Evolutionary conservation across 2,113 vertebrate species (phyloP), one percentile per base, ranked within the genome.

Genomic region (Azemiops feae): DNA sequence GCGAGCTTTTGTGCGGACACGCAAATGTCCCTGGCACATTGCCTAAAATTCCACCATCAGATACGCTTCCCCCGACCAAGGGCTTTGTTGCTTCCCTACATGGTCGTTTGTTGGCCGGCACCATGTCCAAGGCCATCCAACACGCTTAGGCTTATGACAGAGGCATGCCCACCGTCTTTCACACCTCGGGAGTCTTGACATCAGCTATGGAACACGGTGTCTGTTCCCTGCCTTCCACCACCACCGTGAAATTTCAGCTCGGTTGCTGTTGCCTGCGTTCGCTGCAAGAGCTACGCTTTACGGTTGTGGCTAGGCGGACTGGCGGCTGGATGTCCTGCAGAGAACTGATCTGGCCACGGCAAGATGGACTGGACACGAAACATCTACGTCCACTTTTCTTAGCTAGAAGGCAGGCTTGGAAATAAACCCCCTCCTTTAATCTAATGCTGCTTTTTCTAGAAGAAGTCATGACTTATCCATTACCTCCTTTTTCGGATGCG

Each of bases 31-130:
- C 95, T 97, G 97, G 97, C 97, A 45, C 89, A 92, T 90, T 95
- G 98, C 98, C 98, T 96, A 97, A 97, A 98, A 98, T 98, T 98
- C 95, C 97, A 96, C 10, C 94, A 89, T 20, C 93, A 97, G 97
- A 96, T 93, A 95, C 95, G 96, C 89, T 97, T 97, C 95, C 96
- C 85, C 95, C 95, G 92, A 95, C 96, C 96, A 96, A 96, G 96
- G 89, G 96, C 96, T 97, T 95, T 94, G 97, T 94, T 95, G 93
- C 97, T 98, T 98, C 98, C 98, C 97, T 98, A 98, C 97, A 99
- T 98, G 98, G 98, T 91, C 97, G 98, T 98, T 97, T 97, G 97
- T 97, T 96, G 96, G 96, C 96, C 95, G 97, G 97, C 96, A 96
- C 93, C 95, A 8, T 96, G 97, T 96, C 96, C 97, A 96, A 97